Evolutionary conservation across 2,797 vertebrate species (phyloP).

Genomic region (Sebastes umbrosus): DNA sequence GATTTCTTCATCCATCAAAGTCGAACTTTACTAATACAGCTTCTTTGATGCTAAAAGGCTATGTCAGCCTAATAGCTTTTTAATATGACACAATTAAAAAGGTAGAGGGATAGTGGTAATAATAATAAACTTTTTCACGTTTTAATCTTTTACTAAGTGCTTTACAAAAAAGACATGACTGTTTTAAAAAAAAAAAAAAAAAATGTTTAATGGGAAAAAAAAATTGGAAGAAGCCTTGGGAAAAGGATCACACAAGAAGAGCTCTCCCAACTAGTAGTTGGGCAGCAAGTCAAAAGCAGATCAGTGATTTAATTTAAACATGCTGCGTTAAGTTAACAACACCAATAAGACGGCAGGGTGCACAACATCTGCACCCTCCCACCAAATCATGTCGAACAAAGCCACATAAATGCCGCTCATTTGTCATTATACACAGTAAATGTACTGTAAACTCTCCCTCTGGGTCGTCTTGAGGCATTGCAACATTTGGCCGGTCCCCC

Average conservation of each 20-base stretch:
- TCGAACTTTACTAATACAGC: not conserved
- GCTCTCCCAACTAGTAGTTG: not conserved
- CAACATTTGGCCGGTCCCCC: slow-evolving; percentile 42
- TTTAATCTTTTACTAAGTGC: not conserved
- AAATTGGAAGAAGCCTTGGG: not conserved
- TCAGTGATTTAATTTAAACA: slow-evolving; percentile 1
- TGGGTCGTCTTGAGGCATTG: slow-evolving; percentile 31
- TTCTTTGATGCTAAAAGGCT: not conserved
- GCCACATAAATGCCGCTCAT: slow-evolving; percentile 9
- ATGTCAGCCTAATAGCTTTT: not conserved
- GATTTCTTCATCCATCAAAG: slow-evolving; percentile 17
- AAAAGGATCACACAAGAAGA: not conserved
- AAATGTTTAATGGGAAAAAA: not conserved
- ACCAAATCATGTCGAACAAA: slow-evolving; percentile 16
- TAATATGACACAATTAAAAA: not conserved
- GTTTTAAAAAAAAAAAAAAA: too few species aligned
- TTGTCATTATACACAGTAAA: slow-evolving; percentile 25
- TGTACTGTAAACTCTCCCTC: slow-evolving; percentile 29
- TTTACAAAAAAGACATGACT: not conserved
- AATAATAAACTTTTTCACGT: not conserved
- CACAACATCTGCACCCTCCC: not conserved
- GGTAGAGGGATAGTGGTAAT: accelerated
- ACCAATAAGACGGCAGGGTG: slow-evolving; percentile 5
- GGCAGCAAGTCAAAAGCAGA: slow-evolving; percentile 10
- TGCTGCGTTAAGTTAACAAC: slow-evolving; percentile 15